phyloP scores from a whole-genome alignment of 2,113 vertebrate genomes.

The Desmodus rotundus region DNA sequence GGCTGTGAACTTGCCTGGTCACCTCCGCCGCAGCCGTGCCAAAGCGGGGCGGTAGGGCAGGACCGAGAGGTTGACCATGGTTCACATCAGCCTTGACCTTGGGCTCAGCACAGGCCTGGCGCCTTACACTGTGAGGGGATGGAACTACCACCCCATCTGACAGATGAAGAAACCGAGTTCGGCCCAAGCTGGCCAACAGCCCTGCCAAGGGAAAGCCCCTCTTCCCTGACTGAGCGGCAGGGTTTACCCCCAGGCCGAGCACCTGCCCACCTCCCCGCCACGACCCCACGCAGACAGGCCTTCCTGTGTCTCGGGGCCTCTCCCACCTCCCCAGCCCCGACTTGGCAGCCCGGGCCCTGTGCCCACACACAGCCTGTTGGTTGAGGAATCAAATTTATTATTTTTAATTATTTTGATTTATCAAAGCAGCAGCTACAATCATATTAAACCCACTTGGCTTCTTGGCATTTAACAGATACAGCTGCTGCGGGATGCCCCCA shows the following conservation, averaged over 20 bases:
- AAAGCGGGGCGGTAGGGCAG: not conserved
- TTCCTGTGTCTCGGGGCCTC: not conserved
- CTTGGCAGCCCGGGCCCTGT: constrained; percentile 62
- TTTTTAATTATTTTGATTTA: constrained; percentile 94
- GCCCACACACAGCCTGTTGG: constrained; percentile 79
- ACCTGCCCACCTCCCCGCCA: not conserved
- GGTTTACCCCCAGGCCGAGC: not conserved
- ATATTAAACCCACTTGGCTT: constrained; percentile 87
- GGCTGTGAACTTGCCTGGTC: fast-evolving
- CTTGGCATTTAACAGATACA: constrained; percentile 84
- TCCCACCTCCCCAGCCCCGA: not conserved
- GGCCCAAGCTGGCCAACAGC: not conserved
- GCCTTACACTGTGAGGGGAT: not conserved
- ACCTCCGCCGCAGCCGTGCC: not conserved
- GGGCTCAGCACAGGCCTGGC: not conserved
- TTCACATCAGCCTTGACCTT: not conserved
- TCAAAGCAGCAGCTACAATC: constrained; percentile 87
- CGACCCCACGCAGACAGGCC: not conserved
- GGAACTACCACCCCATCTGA: not conserved
- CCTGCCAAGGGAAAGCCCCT: not conserved
- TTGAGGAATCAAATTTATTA: constrained; percentile 89
- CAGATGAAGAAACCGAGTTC: constrained; percentile 27
- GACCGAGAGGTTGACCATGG: not conserved
- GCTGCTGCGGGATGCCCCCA: constrained; percentile 80
- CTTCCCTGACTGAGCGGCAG: not conserved